These are phyloP conservation scores for Polylopha cassiicola DNA, from an alignment of 2,888 invertebrate genomes.

Conservation along the genomic window DNA sequence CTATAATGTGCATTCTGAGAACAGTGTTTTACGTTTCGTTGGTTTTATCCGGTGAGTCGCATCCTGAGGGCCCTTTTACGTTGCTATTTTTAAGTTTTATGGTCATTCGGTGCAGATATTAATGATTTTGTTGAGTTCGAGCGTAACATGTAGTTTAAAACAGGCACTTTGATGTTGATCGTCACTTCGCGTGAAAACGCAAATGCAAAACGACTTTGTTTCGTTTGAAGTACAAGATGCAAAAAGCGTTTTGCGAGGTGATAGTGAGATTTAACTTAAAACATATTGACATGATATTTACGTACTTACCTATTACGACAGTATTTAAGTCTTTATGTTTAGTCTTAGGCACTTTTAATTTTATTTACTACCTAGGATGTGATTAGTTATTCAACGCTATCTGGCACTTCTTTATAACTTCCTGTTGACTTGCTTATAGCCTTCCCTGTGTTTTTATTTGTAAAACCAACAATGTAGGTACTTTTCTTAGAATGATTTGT, in stretches of 20 bases:
- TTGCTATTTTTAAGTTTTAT: conserved; percentile 64
- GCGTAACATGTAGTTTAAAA: conserved; percentile 34
- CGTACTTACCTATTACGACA: no score
- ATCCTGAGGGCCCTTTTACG: conserved; percentile 54
- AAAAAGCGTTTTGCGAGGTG: conserved; percentile 14
- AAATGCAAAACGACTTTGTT: conserved; percentile 13
- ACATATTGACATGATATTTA: no score
- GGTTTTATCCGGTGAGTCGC: conserved; percentile 65
- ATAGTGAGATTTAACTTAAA: no score
- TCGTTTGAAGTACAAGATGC: conserved; percentile 10
- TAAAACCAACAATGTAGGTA: no score
- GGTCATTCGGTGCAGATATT: conserved; percentile 61
- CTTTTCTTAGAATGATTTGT: no score
- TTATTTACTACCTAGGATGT: no score
- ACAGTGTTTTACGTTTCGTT: conserved; percentile 50
- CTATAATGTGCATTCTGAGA: conserved; percentile 57
- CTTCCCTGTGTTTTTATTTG: no score
- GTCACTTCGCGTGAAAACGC: conserved; percentile 16
- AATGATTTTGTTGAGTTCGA: conserved; percentile 49
- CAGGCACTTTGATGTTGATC: conserved; percentile 38
- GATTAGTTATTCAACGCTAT: no score
- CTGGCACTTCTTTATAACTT: no score
- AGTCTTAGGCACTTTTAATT: no score
- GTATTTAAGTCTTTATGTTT: no score
- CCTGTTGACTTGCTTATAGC: no score